phyloP scores from a whole-genome alignment of 2,113 vertebrate species.

The Phaethon lepturus region DNA sequence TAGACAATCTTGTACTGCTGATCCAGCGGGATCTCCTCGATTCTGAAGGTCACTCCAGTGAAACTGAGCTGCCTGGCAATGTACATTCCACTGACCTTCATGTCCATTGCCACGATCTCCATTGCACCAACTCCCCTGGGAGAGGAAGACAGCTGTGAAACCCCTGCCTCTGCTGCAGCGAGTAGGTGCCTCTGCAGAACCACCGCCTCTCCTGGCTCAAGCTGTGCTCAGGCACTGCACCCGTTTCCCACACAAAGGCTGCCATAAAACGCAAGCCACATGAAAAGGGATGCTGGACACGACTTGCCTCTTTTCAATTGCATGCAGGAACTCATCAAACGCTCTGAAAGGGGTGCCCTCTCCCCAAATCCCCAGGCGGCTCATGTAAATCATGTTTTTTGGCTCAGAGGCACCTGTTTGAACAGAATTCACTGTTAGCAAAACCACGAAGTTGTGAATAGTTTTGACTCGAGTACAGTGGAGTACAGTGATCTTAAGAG shows the following conservation, averaged over 20 bases:
- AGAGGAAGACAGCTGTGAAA: neutral
- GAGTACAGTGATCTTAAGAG: neutral
- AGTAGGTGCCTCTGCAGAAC: neutral
- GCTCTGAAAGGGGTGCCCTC: constrained; percentile 92
- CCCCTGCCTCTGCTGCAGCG: rapidly evolving
- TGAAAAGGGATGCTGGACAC: rapidly evolving
- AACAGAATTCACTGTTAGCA: neutral
- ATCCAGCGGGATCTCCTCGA: constrained; percentile 93
- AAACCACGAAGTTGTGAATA: neutral
- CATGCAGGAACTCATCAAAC: constrained; percentile 95
- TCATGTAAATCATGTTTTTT: constrained; percentile 99
- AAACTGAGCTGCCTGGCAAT: constrained; percentile 98
- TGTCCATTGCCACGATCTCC: constrained; percentile 99
- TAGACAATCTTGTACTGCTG: constrained; percentile 88
- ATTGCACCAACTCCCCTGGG: constrained; percentile 94
- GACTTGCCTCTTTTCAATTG: constrained; percentile 94
- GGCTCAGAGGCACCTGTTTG: constrained; percentile 95
- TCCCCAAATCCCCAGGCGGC: constrained; percentile 98
- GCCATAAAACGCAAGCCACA: rapidly evolving
- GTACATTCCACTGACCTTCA: constrained; percentile 99
- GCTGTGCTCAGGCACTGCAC: neutral
- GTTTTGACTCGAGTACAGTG: neutral
- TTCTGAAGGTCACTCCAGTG: constrained; percentile 93
- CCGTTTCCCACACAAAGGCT: neutral
- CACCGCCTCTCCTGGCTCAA: neutral